Evolutionary conservation across 2,113 vertebrate genomes (phyloP).

Genomic region (Odontesthes bonariensis): DNA sequence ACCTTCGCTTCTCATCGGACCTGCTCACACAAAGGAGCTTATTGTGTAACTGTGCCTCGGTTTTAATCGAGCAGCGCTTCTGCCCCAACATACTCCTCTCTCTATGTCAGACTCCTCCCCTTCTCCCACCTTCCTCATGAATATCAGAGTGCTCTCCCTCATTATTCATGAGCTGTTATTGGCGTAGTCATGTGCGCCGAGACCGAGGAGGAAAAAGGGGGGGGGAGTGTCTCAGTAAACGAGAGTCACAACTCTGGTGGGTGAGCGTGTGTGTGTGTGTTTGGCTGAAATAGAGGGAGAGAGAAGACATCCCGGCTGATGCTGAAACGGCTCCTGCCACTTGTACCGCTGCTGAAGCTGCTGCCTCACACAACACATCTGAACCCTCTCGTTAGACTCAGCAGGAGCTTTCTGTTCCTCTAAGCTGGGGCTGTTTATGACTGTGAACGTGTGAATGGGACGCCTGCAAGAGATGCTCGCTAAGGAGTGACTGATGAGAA

Average conservation of each 20-base stretch:
- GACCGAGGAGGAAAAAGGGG: constrained; percentile 83
- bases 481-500: constrained; percentile 96
- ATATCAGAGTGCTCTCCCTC: constrained; percentile 85
- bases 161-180: constrained; percentile 96
- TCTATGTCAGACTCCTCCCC: constrained; percentile 74
- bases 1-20: constrained; percentile 80
- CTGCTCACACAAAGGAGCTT: constrained; percentile 87
- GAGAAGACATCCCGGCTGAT: constrained; percentile 63
- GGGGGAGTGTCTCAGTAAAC: constrained; percentile 93
- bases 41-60: constrained; percentile 86
- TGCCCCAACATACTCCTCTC: constrained; percentile 84
- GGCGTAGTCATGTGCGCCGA: constrained; percentile 92
- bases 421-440: constrained; percentile 38
- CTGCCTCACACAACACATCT: constrained; percentile 42
- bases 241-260: constrained; percentile 89
- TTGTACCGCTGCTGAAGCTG: constrained; percentile 52
- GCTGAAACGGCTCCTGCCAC: constrained; percentile 53
- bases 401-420: constrained; percentile 50
- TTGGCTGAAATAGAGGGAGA: constrained; percentile 76
- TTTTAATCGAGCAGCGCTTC: constrained; percentile 91
- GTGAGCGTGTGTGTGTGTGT: constrained; percentile 77
- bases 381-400: constrained; percentile 48
- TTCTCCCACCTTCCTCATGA: constrained; percentile 87
- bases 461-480: constrained; percentile 84
- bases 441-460: constrained; percentile 60